phyloP scores from a whole-genome alignment of 2,113 vertebrate genomes.

The Lynx canadensis region DNA sequence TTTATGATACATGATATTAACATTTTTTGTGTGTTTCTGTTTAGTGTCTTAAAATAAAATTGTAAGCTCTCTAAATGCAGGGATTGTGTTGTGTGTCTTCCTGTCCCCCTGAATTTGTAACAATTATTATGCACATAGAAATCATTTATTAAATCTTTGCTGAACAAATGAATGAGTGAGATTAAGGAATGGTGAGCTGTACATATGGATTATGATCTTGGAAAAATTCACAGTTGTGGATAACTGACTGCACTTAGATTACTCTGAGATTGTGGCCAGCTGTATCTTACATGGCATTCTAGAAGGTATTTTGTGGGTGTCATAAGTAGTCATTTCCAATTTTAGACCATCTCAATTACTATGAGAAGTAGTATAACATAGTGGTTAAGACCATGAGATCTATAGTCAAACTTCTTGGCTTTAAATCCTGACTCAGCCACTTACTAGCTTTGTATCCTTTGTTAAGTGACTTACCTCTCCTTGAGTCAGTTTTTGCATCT shows the following conservation, averaged over 20 bases:
- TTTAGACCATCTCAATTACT: neutral
- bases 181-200: neutral
- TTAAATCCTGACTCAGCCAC: neutral
- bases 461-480: neutral
- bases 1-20: neutral
- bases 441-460: neutral
- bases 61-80: neutral
- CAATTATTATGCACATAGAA: neutral
- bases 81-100: neutral
- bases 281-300: neutral
- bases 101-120: neutral
- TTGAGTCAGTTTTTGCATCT: conserved; percentile 1
- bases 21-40: neutral
- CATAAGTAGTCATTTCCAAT: neutral
- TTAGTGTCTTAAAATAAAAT: neutral
- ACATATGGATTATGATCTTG: neutral
- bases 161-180: neutral
- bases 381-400: neutral
- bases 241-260: neutral
- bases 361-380: neutral
- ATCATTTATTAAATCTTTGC: neutral
- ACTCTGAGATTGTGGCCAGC: neutral
- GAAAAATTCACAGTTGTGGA: neutral
- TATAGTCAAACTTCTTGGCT: neutral
- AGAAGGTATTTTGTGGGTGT: neutral